Evolutionary conservation across 23 tunicate species (phyloP).

Genomic region (Clavelina lepadiformis): DNA sequence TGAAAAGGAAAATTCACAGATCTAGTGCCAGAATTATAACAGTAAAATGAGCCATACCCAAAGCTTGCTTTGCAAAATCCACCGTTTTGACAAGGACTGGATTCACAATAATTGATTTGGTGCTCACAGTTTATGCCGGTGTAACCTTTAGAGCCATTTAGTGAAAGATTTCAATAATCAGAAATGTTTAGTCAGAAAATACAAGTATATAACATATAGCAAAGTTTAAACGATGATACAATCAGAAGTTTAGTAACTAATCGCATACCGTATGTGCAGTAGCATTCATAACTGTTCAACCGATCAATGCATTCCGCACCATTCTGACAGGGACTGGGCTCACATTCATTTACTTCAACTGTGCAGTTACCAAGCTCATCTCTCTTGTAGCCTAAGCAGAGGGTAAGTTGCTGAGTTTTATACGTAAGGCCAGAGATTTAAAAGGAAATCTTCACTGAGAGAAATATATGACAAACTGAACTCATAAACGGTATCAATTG

Average conservation of each 20-base stretch:
- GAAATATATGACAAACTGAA: too few species aligned
- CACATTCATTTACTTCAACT: slow-evolving; percentile 50
- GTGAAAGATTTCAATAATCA: too few species aligned
- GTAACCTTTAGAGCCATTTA: slow-evolving; percentile 39
- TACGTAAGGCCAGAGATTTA: too few species aligned
- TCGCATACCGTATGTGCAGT: slow-evolving; percentile 34
- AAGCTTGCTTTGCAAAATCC: slow-evolving; percentile 19
- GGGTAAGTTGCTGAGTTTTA: too few species aligned
- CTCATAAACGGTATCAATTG: too few species aligned
- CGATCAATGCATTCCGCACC: slow-evolving; percentile 32
- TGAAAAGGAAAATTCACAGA: not conserved
- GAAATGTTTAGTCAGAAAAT: too few species aligned
- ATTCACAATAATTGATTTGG: slow-evolving; percentile 40
- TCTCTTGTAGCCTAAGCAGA: slow-evolving; percentile 24
- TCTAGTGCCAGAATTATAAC: not conserved
- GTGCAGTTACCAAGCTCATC: slow-evolving; percentile 28
- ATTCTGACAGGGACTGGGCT: slow-evolving; percentile 35
- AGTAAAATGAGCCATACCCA: slow-evolving; percentile 25
- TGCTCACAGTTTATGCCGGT: slow-evolving; percentile 62
- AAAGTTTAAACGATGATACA: not conserved
- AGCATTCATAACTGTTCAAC: slow-evolving; percentile 15
- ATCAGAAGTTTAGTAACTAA: slow-evolving; percentile 4
- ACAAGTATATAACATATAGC: too few species aligned
- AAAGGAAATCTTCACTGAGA: too few species aligned
- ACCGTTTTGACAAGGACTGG: slow-evolving; percentile 30